Percentiles rank a stretch among this genome's conserved stretches.
These are phyloP conservation scores for Varecia variegata DNA, from an alignment of 2,797 vertebrate genomes.

Conservation along the genomic window DNA sequence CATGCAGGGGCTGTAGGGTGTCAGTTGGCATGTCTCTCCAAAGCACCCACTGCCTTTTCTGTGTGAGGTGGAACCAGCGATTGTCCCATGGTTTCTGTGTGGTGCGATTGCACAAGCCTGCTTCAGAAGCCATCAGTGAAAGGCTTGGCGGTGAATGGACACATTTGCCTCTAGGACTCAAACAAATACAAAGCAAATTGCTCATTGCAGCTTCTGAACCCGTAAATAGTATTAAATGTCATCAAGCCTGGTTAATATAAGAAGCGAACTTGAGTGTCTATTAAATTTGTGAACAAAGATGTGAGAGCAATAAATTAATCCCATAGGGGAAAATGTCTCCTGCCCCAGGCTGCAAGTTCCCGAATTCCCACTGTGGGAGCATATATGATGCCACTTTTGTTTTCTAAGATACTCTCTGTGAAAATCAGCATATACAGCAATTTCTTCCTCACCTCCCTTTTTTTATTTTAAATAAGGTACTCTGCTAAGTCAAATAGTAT, in stretches of 20 bases:
- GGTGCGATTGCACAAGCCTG: too few species aligned
- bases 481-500: background rate
- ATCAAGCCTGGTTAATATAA: background rate
- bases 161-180: background rate
- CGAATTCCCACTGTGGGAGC: too few species aligned
- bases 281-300: background rate
- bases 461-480: too few species aligned
- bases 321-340: background rate
- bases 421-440: rapidly evolving
- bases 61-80: background rate
- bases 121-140: background rate
- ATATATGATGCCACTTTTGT: rapidly evolving
- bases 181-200: background rate
- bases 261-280: background rate
- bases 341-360: background rate
- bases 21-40: background rate
- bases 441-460: background rate
- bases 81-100: background rate
- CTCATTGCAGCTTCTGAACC: background rate
- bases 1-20: rapidly evolving
- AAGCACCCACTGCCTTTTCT: too few species aligned
- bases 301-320: background rate
- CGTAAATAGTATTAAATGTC: background rate
- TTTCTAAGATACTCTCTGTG: background rate
- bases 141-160: background rate